Evolutionary conservation across 2,888 invertebrate species (phyloP).

Genomic region (Phanerotoma sp.): DNA sequence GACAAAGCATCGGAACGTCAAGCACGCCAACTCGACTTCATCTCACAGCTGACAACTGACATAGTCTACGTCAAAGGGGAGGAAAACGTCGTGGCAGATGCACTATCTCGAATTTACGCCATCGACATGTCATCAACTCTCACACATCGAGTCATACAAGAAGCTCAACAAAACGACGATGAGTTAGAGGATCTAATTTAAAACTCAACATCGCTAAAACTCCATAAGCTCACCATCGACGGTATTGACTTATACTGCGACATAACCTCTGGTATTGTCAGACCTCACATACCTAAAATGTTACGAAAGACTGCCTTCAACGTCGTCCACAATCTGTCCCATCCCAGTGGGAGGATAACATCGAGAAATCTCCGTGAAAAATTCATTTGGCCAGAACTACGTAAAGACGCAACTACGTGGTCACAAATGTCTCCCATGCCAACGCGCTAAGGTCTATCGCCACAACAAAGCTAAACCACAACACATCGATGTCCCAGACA

Average conservation of each 20-base stretch:
- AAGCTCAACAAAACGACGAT: neutral
- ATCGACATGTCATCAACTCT: neutral
- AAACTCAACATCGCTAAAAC: neutral
- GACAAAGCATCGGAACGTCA: slow-evolving; percentile 10
- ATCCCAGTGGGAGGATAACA: neutral
- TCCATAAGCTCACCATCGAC: neutral
- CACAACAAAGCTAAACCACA: slow-evolving; percentile 20
- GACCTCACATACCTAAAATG: neutral
- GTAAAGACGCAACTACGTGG: neutral
- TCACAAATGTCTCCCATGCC: neutral
- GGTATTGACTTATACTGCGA: neutral
- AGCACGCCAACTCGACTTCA: slow-evolving; percentile 11
- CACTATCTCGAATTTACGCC: slow-evolving; percentile 14
- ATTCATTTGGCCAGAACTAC: neutral
- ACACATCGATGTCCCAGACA: slow-evolving; percentile 19
- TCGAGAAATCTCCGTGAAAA: neutral
- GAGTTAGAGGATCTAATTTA: neutral
- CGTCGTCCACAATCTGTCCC: neutral
- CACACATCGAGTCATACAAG: neutral
- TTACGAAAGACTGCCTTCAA: neutral
- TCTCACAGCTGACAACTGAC: slow-evolving; percentile 14
- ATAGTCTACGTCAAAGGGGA: slow-evolving; percentile 8
- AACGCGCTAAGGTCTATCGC: slow-evolving; percentile 27
- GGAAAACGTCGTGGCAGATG: slow-evolving; percentile 16
- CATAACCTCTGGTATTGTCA: neutral